Percentiles rank a stretch among this genome's conserved stretches.
Evolutionary conservation across 2,888 invertebrate genomes (phyloP).

Genomic region (Tiliacea citrago): DNA sequence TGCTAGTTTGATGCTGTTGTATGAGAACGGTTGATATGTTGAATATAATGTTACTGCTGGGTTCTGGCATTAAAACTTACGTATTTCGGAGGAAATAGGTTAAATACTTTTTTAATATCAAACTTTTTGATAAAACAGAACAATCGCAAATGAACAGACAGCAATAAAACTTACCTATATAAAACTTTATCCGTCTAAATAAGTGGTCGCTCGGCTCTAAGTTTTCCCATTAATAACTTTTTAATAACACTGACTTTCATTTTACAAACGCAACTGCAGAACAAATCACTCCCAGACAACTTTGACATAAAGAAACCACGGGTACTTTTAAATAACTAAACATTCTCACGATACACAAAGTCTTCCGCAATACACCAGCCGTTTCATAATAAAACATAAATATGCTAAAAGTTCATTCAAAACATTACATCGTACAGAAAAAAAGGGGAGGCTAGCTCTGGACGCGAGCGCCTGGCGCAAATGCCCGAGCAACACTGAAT

Average conservation of each 20-base stretch:
- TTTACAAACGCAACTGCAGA: conserved; percentile 20
- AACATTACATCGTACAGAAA: conserved; percentile 49
- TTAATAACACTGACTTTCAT: conserved; percentile 47
- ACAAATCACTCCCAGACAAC: conserved; percentile 41
- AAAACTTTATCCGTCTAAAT: conserved; percentile 39
- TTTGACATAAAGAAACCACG: conserved; percentile 10
- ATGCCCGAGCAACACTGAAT: conserved; percentile 79
- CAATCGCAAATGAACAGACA: not conserved
- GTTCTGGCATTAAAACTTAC: not conserved
- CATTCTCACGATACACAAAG: conserved; percentile 38
- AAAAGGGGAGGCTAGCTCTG: conserved; percentile 9
- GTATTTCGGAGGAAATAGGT: not conserved
- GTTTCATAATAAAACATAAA: conserved; percentile 36
- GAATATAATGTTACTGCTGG: not conserved
- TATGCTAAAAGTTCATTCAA: conserved; percentile 42
- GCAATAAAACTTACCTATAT: conserved; percentile 40
- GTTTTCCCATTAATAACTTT: conserved; percentile 52
- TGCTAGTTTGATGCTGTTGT: not conserved
- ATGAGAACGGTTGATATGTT: not conserved
- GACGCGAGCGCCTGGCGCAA: conserved; percentile 72
- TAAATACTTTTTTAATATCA: not conserved
- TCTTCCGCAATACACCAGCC: conserved; percentile 19
- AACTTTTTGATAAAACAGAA: not conserved
- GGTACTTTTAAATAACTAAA: conserved; percentile 20
- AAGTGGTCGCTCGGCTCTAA: conserved; percentile 26